Base-by-base conservation (phyloP, 1,140 invertebrate species). In the Magallana gigas region DNA sequence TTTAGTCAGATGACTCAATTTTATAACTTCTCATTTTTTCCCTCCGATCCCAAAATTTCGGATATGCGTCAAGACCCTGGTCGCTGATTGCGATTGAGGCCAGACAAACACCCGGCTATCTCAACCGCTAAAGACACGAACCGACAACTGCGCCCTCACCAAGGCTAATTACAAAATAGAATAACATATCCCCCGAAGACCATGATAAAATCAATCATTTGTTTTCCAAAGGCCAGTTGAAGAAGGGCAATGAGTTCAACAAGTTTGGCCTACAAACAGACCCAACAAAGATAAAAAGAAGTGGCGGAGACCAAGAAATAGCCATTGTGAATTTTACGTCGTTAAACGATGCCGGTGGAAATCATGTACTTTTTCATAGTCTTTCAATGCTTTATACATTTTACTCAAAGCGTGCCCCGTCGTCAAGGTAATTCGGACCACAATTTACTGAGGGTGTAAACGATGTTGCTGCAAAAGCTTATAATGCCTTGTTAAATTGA, bases 261-360 rank as follows among this genome's bases (percentile, higher is more conserved):
- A 29, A 76, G 11, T 29, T 23, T 76, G 68, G 18, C 68, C 68
- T 76, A 76, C 23, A 76, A 76, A 76, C 68, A 76, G 18, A 76
- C 68, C 23, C 23, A 76, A 76, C 68, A 76, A 76, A 76, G 68
- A 76, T 76, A 76, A 76, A 23, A 76, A 76, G 23, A 76, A 76
- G 68, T 9, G 68, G 11, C 6, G 8, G 23, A 29, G 68, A 18
- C 36, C 36, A 12, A 76, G 68, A 76, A 29, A 29, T 76, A 29
- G 68, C 36, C 68, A 76, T 76, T 76, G 23, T 76, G 23, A 29
- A 9, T 23, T 76, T 2, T 29, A 29, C 36, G 23, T 76, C 23
- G 68, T 76, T 23, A 76, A 76, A 76, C 11, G 68, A 76, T 76
- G 68, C 14, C 23, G 23, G 23, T 76, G 23, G 18, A 76, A 29